Evolutionary conservation across 2,113 vertebrate species (phyloP), one percentile per base, ranked within the genome.

Genomic region (Uria aalge): DNA sequence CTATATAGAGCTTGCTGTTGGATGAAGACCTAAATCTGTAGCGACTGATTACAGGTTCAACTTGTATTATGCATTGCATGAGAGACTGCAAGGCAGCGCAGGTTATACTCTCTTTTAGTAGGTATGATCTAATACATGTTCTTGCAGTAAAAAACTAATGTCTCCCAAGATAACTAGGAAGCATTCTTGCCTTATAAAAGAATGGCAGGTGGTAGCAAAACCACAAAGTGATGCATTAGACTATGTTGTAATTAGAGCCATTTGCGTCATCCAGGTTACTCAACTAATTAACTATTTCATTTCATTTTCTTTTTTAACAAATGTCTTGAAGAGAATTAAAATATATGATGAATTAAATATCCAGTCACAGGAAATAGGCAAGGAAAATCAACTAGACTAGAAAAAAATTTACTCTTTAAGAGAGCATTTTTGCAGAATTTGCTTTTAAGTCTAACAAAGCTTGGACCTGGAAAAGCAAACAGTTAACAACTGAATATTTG

Each of bases 161-260:
- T 88, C 59, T 90, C 78, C 59, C 77, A 93, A 71, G 62, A 47
- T 76, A 55, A 79, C 36, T 48, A 36, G 45, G 41, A 82, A 76
- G 29, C 66, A 74, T 38, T 85, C 34, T 92, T 94, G 82, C 45
- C 22, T 66, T 73, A 38, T 73, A 22, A 73, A 91, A 88, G 77
- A 92, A 79, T 82, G 45, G 53, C 59, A 73, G n/a, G 69, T 76
- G 72, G 66, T 94, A 90, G 80, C 87, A 89, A 85, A 94, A 87
- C 3, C 36, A 88, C 38, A 9, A 72, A 91, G 52, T 11, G 9
- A 62, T 73, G 32, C 43, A 20, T 86, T 87, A 73, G 40, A 68
- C 48, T 89, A 72, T 64, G 53, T 85, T 84, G 60, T 77, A 77
- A 92, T 92, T 86, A 88, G 72, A 90, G 27, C n/a, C 11, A 48